Evolutionary conservation across 1,140 invertebrate genomes (phyloP), one percentile per base, ranked within the genome.

Genomic region (Drosophila pandora): DNA sequence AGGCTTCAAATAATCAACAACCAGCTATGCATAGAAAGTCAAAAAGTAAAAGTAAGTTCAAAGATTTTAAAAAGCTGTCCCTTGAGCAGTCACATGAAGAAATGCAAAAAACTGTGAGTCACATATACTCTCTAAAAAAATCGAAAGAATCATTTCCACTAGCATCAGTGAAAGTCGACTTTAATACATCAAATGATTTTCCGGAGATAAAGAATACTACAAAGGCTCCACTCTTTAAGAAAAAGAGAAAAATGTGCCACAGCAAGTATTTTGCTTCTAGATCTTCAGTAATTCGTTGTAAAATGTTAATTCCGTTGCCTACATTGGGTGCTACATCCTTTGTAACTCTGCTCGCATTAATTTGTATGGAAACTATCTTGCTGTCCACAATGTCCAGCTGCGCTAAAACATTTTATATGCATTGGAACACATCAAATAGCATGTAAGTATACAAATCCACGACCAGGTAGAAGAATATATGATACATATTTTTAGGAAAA

Each of bases 351-450:
- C 93, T 96, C 76, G 93, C 96, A 78, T 93, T 96, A 89, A 93
- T 95, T 76, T 95, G 94, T 92, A 94, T 96, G 79, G 95, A 96
- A 93, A 96, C 95, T 83, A 95, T 96, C 23, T 93, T 96, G 90
- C 92, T 95, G 34, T 95, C 94, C 23, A 95, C 94, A 12, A 94
- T 95, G 82, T 96, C 95, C 70, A 95, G 95, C 90, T 95, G 95
- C 92, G 95, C 95, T 50, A 96, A 96, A 92, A 95, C 95, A 13
- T 96, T 96, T 92, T 95, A 95, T 92, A 96, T 96, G 92, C 95
- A 96, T 88, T 96, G 96, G 96, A 96, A 96, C 93, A 96, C 95
- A 74, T 96, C 95, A 30, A 96, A 96, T 92, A 96, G 94, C 82
- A 95, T 95, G 94, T 95, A 92, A 95, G 94, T 94, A 10, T 8